These are phyloP conservation scores for Aethes cnicana DNA, from an alignment of 2,888 invertebrate species.

Conservation along the genomic window DNA sequence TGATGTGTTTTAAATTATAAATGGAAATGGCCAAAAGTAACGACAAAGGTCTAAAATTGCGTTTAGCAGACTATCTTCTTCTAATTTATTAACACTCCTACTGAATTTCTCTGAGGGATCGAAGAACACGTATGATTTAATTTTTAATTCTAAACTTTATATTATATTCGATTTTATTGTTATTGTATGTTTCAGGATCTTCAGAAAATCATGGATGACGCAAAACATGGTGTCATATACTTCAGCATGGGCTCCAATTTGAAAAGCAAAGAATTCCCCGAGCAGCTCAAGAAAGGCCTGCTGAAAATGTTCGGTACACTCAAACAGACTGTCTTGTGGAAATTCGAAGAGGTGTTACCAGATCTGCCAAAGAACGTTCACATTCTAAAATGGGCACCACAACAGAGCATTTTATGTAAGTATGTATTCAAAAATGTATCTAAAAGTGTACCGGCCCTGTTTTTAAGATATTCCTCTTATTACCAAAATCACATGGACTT, in stretches of 20 bases:
- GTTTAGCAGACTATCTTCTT: too few species aligned
- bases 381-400: conserved; percentile 63
- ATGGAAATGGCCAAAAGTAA: too few species aligned
- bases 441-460: neutral
- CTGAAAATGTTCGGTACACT: conserved; percentile 57
- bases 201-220: conserved; percentile 56
- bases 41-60: too few species aligned
- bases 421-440: neutral
- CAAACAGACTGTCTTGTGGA: conserved; percentile 73
- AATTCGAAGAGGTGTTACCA: conserved; percentile 55
- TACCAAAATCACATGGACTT: neutral
- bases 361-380: conserved; percentile 60
- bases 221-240: conserved; percentile 67
- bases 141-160: too few species aligned
- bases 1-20: too few species aligned
- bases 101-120: too few species aligned
- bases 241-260: conserved; percentile 72
- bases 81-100: too few species aligned
- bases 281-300: conserved; percentile 48
- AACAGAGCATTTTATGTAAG: conserved; percentile 58
- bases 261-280: conserved; percentile 55
- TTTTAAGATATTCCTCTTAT: neutral
- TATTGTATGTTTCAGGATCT: too few species aligned
- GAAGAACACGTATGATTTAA: too few species aligned
- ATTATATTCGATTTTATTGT: too few species aligned